Percentiles rank a stretch among this genome's conserved stretches.
Conservation (phyloP, 2,888 invertebrate genomes). For the Rhagonycha lutea region DNA sequence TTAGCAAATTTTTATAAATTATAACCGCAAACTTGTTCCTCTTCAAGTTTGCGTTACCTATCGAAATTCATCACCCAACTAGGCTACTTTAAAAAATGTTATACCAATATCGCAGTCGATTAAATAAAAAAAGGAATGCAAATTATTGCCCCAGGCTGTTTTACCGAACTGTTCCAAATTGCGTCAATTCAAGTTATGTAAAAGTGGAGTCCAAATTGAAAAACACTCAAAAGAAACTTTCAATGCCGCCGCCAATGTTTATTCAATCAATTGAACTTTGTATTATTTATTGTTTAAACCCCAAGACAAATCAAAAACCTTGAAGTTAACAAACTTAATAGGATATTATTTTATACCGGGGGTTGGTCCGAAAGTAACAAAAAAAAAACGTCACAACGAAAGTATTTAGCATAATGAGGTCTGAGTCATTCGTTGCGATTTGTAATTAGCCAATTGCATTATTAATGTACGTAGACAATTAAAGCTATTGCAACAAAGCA, state of each 20-base stretch:
- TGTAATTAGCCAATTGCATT: not conserved
- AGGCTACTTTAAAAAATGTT: not conserved
- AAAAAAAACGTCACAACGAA: not conserved
- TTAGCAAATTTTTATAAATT: constrained; percentile 3
- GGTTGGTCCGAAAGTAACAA: not conserved
- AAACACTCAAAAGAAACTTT: not conserved
- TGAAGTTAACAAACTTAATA: not conserved
- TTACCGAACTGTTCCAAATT: not conserved
- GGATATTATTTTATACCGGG: not conserved
- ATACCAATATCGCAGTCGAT: not conserved
- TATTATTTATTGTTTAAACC: not conserved
- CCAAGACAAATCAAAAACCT: not conserved
- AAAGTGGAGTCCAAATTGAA: not conserved
- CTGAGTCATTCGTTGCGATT: not conserved
- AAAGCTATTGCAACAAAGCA: not conserved
- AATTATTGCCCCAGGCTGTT: not conserved
- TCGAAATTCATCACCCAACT: too few species aligned
- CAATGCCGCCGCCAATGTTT: not conserved
- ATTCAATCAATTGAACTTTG: not conserved
- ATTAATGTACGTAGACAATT: not conserved
- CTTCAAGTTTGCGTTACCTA: too few species aligned
- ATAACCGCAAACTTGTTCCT: not conserved
- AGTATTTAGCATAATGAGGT: not conserved
- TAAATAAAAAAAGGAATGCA: not conserved
- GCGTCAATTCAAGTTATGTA: not conserved